Base-by-base conservation (phyloP, 2,113 vertebrate species). In the Seriola dumerili region DNA sequence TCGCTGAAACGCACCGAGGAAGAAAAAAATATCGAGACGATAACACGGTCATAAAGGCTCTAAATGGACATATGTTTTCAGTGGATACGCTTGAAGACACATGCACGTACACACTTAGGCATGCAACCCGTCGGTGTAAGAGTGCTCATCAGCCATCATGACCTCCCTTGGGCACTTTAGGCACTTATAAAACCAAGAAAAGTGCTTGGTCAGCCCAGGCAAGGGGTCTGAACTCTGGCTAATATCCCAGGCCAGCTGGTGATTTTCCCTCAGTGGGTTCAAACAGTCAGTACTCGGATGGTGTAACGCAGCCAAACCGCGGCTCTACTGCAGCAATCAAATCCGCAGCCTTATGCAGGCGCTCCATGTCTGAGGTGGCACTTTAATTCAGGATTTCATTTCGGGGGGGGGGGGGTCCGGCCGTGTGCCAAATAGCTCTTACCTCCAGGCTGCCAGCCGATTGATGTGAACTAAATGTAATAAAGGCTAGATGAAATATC, bases 401-500 rank as follows among this genome's bases (percentile, higher is more conserved):
- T 94, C 92, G 90, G 55, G 63, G 84, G 83, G 89, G 90, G 83
- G 90, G 91, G 88, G 90, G 92, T 91, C 83, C 91, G 80, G 88
- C 89, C 76, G 21, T 54, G 80, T 90, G 92, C 94, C 94, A 94
- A 93, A 94, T 90, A 92, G 92, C 93, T 93, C 90, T 88, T 91
- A 90, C 92, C 95, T 93, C 86, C 83, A 71, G 92, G 86, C 91
- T 90, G 90, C 92, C 81, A 93, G 91, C 91, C 90, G 91, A 94
- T 93, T 93, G 94, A 95, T 95, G 92, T 79, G 91, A 88, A 85
- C 88, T 94, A 94, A 94, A 94, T 95, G 93, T 93, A 94, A 94
- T 95, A 94, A 94, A 94, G 88, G 87, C 87, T 90, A 93, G 92
- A 94, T 95, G 91, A 95, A 94, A 93, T 93, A 94, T 94, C 86